Conservation (phyloP, 2,888 invertebrate species). For the Loripinus fragilis region DNA sequence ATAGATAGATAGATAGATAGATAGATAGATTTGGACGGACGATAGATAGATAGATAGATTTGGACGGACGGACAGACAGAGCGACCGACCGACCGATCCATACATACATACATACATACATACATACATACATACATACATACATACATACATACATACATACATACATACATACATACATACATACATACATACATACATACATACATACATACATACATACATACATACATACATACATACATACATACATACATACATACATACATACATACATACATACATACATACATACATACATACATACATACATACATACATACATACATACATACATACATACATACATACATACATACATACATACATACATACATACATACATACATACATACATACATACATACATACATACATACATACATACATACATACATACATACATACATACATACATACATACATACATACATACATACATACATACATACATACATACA, state of each 20-base stretch:
- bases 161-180: constrained; percentile 8
- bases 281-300: not conserved
- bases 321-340: constrained; percentile 8
- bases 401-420: constrained; percentile 5
- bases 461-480: no score
- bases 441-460: constrained; percentile 8
- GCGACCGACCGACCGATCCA: no score
- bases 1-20: no score
- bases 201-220: constrained; percentile 8
- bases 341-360: constrained; percentile 1
- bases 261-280: constrained; percentile 2
- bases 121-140: not conserved
- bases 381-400: not conserved
- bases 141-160: not conserved
- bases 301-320: constrained; percentile 8
- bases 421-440: not conserved
- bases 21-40: no score
- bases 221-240: constrained; percentile 8
- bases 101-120: not conserved
- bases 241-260: constrained; percentile 3
- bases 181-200: constrained; percentile 3
- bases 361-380: constrained; percentile 6
- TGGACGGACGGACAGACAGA: no score
- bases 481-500: no score
- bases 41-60: no score